Evolutionary conservation across 2,113 vertebrate species (phyloP).

Genomic region (Apaloderma vittatum): DNA sequence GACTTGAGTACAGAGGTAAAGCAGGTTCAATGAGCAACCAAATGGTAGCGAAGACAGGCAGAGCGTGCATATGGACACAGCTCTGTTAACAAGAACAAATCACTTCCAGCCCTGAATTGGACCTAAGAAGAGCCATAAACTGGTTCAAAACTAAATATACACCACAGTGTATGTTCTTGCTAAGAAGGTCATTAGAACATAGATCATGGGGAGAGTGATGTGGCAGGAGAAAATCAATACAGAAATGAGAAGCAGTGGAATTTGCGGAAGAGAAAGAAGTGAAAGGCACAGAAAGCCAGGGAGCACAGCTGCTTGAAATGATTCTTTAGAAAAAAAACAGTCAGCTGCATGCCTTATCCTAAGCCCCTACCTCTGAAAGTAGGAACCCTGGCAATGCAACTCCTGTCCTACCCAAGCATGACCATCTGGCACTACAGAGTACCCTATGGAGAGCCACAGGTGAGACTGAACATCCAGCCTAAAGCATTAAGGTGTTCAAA

Average conservation of each 20-base stretch:
- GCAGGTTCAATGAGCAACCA: background rate
- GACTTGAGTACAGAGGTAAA: background rate
- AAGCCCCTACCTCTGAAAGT: background rate
- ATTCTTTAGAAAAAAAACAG: background rate
- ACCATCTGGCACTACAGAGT: background rate
- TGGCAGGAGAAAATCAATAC: conserved; percentile 10
- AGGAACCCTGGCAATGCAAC: background rate
- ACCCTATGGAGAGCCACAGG: background rate
- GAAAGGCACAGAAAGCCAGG: background rate
- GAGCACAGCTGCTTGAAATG: conserved; percentile 8
- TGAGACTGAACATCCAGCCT: background rate
- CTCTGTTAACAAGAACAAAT: conserved; percentile 32
- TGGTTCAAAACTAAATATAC: background rate
- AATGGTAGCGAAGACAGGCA: background rate
- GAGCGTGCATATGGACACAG: background rate
- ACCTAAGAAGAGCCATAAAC: background rate
- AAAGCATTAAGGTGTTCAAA: background rate
- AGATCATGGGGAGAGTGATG: background rate
- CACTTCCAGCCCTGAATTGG: conserved; percentile 24
- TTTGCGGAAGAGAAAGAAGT: background rate
- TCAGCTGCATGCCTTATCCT: background rate
- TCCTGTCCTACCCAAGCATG: background rate
- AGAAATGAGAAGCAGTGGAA: background rate
- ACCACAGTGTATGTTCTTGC: background rate
- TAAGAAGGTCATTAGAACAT: conserved; percentile 27